Conservation (phyloP, 2,797 vertebrate species). For the Aratinga solstitialis region DNA sequence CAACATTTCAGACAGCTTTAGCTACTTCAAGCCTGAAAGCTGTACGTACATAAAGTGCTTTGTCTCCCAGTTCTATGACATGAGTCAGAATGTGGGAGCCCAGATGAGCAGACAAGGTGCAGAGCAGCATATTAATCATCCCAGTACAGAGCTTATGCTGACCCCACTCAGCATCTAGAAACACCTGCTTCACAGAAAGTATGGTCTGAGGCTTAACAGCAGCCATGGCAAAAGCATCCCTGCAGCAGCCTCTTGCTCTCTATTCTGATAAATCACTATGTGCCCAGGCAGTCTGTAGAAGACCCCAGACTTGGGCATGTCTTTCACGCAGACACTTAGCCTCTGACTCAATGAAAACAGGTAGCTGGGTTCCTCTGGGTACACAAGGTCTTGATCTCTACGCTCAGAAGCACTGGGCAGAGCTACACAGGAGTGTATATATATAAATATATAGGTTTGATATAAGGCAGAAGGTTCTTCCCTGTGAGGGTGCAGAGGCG, state of each 20-base stretch:
- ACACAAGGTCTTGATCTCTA: not conserved
- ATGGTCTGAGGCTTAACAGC: not conserved
- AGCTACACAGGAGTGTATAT: not conserved
- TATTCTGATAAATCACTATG: accelerated
- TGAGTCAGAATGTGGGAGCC: not conserved
- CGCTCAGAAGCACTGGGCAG: not conserved
- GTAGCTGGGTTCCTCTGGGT: not conserved
- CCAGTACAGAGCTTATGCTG: not conserved
- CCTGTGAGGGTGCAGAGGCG: not conserved
- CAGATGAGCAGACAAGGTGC: not conserved
- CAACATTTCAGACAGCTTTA: not conserved
- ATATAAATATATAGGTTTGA: not conserved
- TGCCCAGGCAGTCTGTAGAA: not conserved
- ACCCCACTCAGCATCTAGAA: not conserved
- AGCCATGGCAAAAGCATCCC: not conserved
- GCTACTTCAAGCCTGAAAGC: not conserved
- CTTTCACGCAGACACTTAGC: not conserved
- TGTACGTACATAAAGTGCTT: not conserved
- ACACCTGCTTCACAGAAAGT: not conserved
- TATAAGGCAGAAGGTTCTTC: not conserved
- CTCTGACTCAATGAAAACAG: not conserved
- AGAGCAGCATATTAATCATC: not conserved
- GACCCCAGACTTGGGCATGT: not conserved
- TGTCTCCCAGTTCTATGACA: not conserved
- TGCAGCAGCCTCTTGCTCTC: not conserved